Evolutionary conservation across 2,113 vertebrate genomes (phyloP).

Genomic region (Zeus faber): DNA sequence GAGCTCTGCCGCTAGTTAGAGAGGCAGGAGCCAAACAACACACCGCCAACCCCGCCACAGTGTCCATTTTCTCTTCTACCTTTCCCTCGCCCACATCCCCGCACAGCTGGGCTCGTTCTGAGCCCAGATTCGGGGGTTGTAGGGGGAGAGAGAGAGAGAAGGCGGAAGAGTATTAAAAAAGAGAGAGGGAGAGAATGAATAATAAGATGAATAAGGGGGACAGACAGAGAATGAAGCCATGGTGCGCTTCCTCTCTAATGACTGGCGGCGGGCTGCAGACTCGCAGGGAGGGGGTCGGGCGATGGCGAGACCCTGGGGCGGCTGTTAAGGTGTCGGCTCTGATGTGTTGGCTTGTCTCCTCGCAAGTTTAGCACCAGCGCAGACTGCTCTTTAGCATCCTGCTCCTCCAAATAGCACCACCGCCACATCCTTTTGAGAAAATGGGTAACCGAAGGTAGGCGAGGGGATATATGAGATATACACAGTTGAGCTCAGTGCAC

Average conservation of each 20-base stretch:
- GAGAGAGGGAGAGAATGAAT: background rate
- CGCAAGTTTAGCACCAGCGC: conserved; percentile 11
- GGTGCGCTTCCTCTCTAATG: background rate
- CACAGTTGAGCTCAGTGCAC: background rate
- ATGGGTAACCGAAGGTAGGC: too few species aligned
- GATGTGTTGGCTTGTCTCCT: conserved; percentile 40
- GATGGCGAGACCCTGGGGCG: conserved; percentile 24
- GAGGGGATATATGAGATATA: too few species aligned
- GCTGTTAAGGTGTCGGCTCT: conserved; percentile 37
- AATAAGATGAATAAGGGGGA: too few species aligned
- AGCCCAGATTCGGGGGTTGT: background rate
- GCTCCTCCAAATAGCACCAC: background rate
- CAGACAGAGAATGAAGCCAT: too few species aligned
- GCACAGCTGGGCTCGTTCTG: background rate
- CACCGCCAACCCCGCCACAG: too few species aligned
- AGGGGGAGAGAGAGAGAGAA: background rate
- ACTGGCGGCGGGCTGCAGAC: background rate
- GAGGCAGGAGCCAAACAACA: background rate
- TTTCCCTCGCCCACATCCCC: too few species aligned
- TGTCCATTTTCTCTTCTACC: too few species aligned
- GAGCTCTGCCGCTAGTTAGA: background rate
- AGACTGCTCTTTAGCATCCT: conserved; percentile 18
- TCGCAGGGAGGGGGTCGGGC: background rate
- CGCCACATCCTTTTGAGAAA: conserved; percentile 11
- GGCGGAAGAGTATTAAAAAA: background rate